Conservation (phyloP, 2,113 vertebrate genomes). For the Epinephelus lanceolatus region DNA sequence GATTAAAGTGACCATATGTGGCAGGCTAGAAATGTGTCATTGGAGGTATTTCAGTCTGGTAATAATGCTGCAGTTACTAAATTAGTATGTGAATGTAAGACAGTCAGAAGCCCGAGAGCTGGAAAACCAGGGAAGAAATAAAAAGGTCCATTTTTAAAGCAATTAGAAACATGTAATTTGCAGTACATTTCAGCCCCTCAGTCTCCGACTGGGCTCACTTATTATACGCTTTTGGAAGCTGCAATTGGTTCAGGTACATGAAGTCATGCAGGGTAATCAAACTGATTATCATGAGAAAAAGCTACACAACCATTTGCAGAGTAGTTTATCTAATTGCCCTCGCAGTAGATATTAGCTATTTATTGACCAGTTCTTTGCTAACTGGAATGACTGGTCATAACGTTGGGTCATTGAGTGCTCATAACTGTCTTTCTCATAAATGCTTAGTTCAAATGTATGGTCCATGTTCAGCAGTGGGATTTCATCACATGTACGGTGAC, state of each 20-base stretch:
- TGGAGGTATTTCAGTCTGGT: neutral
- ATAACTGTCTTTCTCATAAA: neutral
- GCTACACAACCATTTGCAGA: neutral
- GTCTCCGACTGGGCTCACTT: neutral
- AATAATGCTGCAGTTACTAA: neutral
- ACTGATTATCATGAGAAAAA: neutral
- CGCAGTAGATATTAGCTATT: neutral
- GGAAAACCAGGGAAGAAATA: neutral
- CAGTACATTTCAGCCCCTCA: neutral
- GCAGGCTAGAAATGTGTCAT: neutral
- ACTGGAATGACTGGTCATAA: neutral
- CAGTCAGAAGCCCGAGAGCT: neutral
- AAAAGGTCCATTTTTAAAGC: neutral
- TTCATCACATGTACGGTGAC: neutral
- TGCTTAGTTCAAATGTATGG: neutral
- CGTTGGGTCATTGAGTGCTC: neutral
- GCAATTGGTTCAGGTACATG: slow-evolving; percentile 3
- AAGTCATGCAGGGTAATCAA: neutral
- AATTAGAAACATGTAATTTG: neutral
- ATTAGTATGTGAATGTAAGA: neutral
- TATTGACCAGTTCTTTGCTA: neutral
- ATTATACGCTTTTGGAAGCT: neutral
- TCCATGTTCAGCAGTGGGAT: neutral
- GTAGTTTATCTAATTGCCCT: neutral
- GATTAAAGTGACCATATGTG: neutral